Base-by-base conservation (phyloP, 2,113 vertebrate species). In the Mormyrus lacerda region DNA sequence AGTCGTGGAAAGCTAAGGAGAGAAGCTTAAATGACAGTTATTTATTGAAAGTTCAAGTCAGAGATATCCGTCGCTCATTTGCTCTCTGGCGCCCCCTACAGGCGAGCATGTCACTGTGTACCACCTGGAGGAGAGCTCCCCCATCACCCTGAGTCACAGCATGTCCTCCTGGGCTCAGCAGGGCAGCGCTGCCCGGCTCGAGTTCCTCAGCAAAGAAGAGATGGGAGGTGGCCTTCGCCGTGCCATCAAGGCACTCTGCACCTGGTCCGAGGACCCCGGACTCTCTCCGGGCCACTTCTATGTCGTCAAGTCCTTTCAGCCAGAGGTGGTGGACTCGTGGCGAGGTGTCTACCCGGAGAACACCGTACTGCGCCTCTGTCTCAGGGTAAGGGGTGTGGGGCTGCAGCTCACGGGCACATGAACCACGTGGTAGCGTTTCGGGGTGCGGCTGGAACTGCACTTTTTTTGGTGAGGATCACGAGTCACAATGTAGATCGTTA, bases 141-240 rank as follows among this genome's bases (percentile, higher is more conserved):
- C 98, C 82, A 97, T 93, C 93, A 99, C 97, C 88, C 94, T 99
- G 92, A 98, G 99, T 94, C 99, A 99, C 96, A 99, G 98, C 96
- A 99, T 99, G 98, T 99, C 98, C 42, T 99, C 98, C 90, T 99
- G 98, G 98, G 96, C 98, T 69, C 98, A 99, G 45, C 95, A 97
- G 21, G 98, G 98, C 4, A 97, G 99, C 51, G 98, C 96, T 92
- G 98, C 98, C 90, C 99, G 99, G 93, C 99, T 99, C 11, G 98
- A 99, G 87, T 99, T 99, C 93, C 95, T 99, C 90, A 99, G 98
- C 94, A 99, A 99, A 93, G 98, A 99, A 91, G 98, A 99, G 94
- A 99, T 99, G 98, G 98, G 98, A 13, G 98, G 98, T n/a, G 98
- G 98, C 35, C 95, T 99, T 90, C 94, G 98, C 8, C 94, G 97